Evolutionary conservation across 2,888 invertebrate genomes (phyloP), one percentile per base, ranked within the genome.

Genomic region (Agrotis exclamationis): DNA sequence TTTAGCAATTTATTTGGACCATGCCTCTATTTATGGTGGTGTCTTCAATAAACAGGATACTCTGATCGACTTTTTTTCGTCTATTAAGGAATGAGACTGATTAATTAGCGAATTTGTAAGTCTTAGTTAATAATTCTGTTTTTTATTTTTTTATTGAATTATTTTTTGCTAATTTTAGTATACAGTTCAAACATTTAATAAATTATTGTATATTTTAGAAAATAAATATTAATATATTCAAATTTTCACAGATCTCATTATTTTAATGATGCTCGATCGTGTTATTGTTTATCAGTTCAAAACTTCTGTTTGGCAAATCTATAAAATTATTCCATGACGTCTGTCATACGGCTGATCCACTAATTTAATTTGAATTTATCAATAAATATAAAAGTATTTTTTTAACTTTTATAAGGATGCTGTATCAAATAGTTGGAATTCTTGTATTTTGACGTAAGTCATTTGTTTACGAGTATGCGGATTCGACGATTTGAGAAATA

Each of bases 291-390:
- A 82, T 85, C 76, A 82, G 71, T 50, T 51, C 63, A 66, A 80
- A 83, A 79, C 76, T 80, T 75, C 82, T 70, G 63, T 81, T 76
- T 76, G 67, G 66, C 67, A 79, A 63, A 70, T 70, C 58, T 72
- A 70, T 81, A 76, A 88, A 88, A 90, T 85, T 88, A 89, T 92
- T 91, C 91, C 84, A 85, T 91, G 90, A 91, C 90, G 91, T 89
- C 77, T 63, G 63, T 67, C 62, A 77, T 58, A 72, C 66, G 73
- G 74, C 72, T 86, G 85, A 78, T 86, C 84, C 80, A 89, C 89
- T 89, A 89, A 89, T 86, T 86, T 83, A 71, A 77, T 71, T 65
- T 81, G 82, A 79, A 81, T 75, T 85, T 74, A 75, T 79, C 80
- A 77, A 82, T 80, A 82, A 78, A 82, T 80, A 75, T 73, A 70